A percentile compares a stretch with the other conserved stretches of the same genome.
Conservation (phyloP, 1,140 invertebrate species). For the Leucophenga varia region DNA sequence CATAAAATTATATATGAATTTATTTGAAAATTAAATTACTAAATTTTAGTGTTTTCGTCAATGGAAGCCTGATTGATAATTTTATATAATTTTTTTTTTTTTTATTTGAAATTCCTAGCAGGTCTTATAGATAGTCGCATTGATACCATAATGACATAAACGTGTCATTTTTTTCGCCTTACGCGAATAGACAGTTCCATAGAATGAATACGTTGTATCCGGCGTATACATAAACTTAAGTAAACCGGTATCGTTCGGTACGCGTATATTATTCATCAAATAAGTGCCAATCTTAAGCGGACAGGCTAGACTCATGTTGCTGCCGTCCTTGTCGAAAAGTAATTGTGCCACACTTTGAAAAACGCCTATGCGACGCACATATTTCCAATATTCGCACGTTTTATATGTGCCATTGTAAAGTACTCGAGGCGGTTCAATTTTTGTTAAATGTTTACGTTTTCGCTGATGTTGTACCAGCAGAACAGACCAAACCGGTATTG, state of each 20-base stretch:
- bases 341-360: constrained; percentile 38
- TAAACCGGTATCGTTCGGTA: constrained; percentile 39
- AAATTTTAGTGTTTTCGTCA: too few species aligned
- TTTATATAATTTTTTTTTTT: too few species aligned
- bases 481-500: constrained; percentile 38
- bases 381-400: constrained; percentile 43
- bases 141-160: constrained; percentile 41
- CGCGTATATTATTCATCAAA: constrained; percentile 36
- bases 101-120: too few species aligned
- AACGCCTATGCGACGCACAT: constrained; percentile 33
- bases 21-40: too few species aligned
- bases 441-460: not conserved
- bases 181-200: constrained; percentile 29
- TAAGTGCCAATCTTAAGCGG: constrained; percentile 37
- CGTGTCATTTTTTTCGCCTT: constrained; percentile 14
- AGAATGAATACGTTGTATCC: constrained; percentile 35
- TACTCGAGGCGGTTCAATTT: constrained; percentile 22
- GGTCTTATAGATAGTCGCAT: constrained; percentile 38
- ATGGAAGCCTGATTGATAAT: too few species aligned
- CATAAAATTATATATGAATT: too few species aligned
- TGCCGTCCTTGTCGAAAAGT: constrained; percentile 29
- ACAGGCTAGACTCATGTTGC: constrained; percentile 43
- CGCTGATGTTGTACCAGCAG: constrained; percentile 28
- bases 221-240: constrained; percentile 48
- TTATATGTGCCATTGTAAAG: constrained; percentile 39